phyloP scores from a whole-genome alignment of 2,888 invertebrate species.

The Teinopalpus imperialis region DNA sequence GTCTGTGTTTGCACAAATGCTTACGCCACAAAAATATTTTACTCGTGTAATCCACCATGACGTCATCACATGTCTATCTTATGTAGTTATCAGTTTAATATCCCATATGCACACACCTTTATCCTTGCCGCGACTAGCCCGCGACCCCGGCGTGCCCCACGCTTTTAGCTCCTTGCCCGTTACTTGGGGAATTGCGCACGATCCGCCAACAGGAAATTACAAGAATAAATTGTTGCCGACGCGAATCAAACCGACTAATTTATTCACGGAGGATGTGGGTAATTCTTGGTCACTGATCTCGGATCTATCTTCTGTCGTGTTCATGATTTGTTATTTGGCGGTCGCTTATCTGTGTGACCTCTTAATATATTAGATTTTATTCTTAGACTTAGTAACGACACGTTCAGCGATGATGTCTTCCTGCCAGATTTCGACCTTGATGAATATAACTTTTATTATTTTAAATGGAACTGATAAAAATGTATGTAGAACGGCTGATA shows the following conservation, averaged over 20 bases:
- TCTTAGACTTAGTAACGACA: no score
- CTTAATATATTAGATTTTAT: no score
- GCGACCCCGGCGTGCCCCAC: conserved; percentile 19
- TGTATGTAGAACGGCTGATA: no score
- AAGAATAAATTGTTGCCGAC: conserved; percentile 27
- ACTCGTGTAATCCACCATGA: no score
- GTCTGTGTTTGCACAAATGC: no score
- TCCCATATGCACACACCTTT: conserved; percentile 10
- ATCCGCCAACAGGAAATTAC: conserved; percentile 28
- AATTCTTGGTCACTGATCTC: conserved; percentile 14
- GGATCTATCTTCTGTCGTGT: conserved; percentile 4
- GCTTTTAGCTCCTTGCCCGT: conserved; percentile 14
- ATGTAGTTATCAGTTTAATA: neutral
- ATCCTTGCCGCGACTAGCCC: conserved; percentile 13
- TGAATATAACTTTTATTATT: no score
- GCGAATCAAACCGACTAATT: conserved; percentile 24
- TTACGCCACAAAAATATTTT: no score
- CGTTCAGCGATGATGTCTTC: no score
- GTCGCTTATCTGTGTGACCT: conserved; percentile 12
- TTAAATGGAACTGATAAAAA: no score
- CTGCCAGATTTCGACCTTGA: no score
- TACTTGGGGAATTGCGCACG: conserved; percentile 18
- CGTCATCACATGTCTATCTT: no score
- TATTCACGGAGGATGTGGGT: conserved; percentile 19
- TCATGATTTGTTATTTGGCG: conserved; percentile 8